These are phyloP conservation scores for Phyllotreta striolata DNA, from an alignment of 2,888 invertebrate species.

Conservation along the genomic window DNA sequence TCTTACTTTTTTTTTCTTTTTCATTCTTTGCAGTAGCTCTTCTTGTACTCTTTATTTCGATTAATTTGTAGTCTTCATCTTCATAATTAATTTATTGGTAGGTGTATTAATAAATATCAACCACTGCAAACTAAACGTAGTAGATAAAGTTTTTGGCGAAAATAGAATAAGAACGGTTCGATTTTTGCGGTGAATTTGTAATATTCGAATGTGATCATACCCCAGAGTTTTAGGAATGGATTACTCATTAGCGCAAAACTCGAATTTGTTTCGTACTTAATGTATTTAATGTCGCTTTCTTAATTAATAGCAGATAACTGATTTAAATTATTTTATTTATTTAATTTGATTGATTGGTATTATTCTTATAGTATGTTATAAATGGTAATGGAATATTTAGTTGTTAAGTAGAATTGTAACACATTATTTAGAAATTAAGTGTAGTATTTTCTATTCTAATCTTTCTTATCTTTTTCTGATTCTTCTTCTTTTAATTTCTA, in stretches of 20 bases:
- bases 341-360: slow-evolving; percentile 1
- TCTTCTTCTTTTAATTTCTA: slow-evolving; percentile 1
- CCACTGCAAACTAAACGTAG: slow-evolving; percentile 5
- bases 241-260: slow-evolving; percentile 6
- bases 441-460: not conserved
- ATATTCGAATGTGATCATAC: slow-evolving; percentile 15
- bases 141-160: not conserved
- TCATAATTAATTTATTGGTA: not conserved
- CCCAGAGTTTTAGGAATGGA: slow-evolving; percentile 13
- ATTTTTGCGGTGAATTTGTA: slow-evolving; percentile 8
- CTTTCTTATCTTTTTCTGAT: not conserved
- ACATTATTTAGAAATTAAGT: not conserved
- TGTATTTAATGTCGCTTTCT: not conserved
- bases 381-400: slow-evolving; percentile 1
- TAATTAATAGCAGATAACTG: not conserved
- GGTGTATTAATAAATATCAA: slow-evolving; percentile 3
- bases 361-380: not conserved
- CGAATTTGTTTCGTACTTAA: slow-evolving; percentile 2
- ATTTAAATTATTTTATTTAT: slow-evolving; percentile 2
- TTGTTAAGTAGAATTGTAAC: not conserved
- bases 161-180: not conserved
- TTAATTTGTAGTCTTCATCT: not conserved
- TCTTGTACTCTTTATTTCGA: not conserved
- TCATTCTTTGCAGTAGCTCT: not conserved
- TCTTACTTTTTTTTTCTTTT: no score